Base-by-base conservation (phyloP, 2,888 invertebrate genomes). In the Himalopsyche japonica region DNA sequence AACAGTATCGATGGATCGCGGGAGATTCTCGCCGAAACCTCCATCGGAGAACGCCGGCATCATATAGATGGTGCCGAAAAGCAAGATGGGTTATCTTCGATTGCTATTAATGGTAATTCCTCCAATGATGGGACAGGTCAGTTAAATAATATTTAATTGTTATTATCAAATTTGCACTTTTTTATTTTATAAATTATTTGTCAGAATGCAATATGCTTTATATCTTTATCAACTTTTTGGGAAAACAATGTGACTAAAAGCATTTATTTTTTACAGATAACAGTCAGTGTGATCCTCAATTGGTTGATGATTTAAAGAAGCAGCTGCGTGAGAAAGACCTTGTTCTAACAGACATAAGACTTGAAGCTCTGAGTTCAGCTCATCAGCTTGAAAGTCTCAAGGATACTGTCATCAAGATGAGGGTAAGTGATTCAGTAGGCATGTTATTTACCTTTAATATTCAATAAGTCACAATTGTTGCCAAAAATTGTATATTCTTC, bases 321-420 rank as follows among this genome's bases (percentile, higher is more conserved):
- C 98, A 99, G 89, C 92, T 99, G 80, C 93, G 98, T 49, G 98
- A 99, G 89, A 99, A 99, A 90, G 99, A 99, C 91, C 94, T 98
- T 89, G 98, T 98, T 85, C 93, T 99, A 87, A 99, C 99, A 2
- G 99, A 99, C 90, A 98, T 99, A 86, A 93, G 99, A 87, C 93
- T 99, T 87, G 99, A 99, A 91, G 99, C 99, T 8, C 92, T 99
- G 47, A 98, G 98, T 88, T 98, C 98, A 0, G 99, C 99, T 4
- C 98, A 99, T 90, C 99, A 99, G 90, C 93, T 99, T 82, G 99
- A 99, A 90, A 98, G 97, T 88, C 93, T 99, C 27, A 97, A 98
- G 90, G 99, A 99, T 89, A 98, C 98, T 80, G 98, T 99, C 89
- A 97, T 97, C 90, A 98, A 98, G 91, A 98, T 99, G 97, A 96